phyloP scores from a whole-genome alignment of 2,888 invertebrate species.

The Xylota sylvarum region DNA sequence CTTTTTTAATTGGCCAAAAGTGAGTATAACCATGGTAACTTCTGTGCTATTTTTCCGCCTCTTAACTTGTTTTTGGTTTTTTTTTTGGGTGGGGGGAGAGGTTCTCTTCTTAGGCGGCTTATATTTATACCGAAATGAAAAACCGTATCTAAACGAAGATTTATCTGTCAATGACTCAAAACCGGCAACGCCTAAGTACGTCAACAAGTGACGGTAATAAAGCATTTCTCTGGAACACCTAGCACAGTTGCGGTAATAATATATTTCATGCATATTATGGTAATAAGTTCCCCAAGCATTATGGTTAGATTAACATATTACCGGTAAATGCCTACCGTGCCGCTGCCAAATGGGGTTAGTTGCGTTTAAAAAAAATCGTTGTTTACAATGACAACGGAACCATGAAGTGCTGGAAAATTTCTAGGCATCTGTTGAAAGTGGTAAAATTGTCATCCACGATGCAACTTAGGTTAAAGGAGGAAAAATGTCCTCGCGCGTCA shows the following conservation, averaged over 20 bases:
- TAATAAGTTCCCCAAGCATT: slow-evolving; percentile 52
- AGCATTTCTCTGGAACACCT: slow-evolving; percentile 71
- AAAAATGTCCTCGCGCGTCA: neutral
- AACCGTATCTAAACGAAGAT: slow-evolving; percentile 60
- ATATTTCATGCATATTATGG: slow-evolving; percentile 68
- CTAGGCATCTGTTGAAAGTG: neutral
- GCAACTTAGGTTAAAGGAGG: neutral
- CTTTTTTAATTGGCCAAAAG: slow-evolving; percentile 50
- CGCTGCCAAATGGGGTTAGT: slow-evolving; percentile 67
- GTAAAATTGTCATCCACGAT: neutral
- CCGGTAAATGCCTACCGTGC: slow-evolving; percentile 58
- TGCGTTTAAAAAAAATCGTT: slow-evolving; percentile 22
- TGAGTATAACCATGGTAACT: slow-evolving; percentile 15
- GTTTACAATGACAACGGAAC: slow-evolving; percentile 33
- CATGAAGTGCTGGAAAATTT: slow-evolving; percentile 21
- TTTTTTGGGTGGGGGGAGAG: slow-evolving; percentile 21
- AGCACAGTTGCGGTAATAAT: slow-evolving; percentile 60
- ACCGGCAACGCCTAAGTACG: slow-evolving; percentile 52
- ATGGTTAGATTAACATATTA: slow-evolving; percentile 70
- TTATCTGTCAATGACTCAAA: slow-evolving; percentile 69
- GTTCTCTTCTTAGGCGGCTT: neutral
- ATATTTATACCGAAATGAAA: slow-evolving; percentile 15
- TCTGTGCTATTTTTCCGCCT: neutral
- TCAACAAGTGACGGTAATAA: slow-evolving; percentile 72
- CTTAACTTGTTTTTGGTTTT: neutral